Percentiles rank a stretch among this genome's conserved stretches.
Conservation (phyloP, 2,888 invertebrate species). For the Hipparchia sbordonii region DNA sequence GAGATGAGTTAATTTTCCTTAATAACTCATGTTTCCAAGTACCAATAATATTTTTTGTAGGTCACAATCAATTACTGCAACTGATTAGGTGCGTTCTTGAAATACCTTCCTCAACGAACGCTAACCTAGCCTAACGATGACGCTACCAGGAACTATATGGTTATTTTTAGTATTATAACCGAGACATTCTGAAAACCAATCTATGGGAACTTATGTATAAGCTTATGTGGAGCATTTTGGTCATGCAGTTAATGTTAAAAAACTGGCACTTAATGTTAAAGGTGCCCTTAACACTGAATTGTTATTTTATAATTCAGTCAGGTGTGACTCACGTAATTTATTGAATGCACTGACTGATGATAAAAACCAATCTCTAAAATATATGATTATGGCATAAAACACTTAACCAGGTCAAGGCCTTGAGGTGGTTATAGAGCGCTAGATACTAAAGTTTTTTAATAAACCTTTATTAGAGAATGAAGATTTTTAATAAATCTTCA, state of each 20-base stretch:
- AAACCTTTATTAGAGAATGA: not conserved
- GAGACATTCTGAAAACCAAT: too few relatives aligned
- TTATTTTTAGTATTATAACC: too few relatives aligned
- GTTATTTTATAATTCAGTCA: too few relatives aligned
- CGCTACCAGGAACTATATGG: too few relatives aligned
- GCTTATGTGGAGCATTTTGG: too few relatives aligned
- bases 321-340: too few relatives aligned
- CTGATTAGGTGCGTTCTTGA: not conserved
- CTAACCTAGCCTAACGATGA: too few relatives aligned
- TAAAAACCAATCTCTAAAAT: not conserved
- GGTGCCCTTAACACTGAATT: too few relatives aligned
- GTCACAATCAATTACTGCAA: not conserved
- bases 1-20: conserved; percentile 9
- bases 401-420: conserved; percentile 2
- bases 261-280: too few relatives aligned
- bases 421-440: not conserved
- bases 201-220: too few relatives aligned
- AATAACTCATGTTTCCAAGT: not conserved
- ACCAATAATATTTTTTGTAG: not conserved
- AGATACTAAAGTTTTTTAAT: not conserved
- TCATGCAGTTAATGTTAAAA: not conserved
- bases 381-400: not conserved
- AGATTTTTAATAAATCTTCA: not conserved
- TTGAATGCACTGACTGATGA: not conserved
- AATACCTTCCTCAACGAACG: not conserved